Conservation (phyloP, 2,888 invertebrate species). For the Drosophila kanekoi region DNA sequence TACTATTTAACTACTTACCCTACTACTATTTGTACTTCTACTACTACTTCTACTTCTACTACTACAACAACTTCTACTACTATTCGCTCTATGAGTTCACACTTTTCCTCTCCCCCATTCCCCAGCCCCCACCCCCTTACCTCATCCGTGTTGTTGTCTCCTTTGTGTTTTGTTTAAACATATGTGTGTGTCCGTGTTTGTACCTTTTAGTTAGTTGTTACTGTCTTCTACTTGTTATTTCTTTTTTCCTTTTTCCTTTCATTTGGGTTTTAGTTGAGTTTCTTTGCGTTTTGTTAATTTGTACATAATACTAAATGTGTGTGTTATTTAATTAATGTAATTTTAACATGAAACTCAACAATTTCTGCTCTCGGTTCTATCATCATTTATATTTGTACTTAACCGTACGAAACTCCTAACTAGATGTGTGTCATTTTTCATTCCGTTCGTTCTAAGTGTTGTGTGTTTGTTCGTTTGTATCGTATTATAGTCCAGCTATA, state of each 20-base stretch:
- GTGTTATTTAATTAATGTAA: slow-evolving; percentile 77
- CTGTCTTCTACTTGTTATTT: slow-evolving; percentile 19
- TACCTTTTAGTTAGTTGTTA: slow-evolving; percentile 50
- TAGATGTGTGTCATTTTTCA: slow-evolving; percentile 67
- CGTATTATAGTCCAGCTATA: slow-evolving; percentile 52
- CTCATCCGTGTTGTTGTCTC: slow-evolving; percentile 63
- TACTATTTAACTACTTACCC: slow-evolving; percentile 54
- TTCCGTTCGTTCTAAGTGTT: slow-evolving; percentile 54
- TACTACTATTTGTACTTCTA: slow-evolving; percentile 63
- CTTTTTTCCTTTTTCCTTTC: slow-evolving; percentile 17
- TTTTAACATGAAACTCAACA: slow-evolving; percentile 82
- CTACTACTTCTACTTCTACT: slow-evolving; percentile 61
- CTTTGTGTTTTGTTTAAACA: too few relatives aligned
- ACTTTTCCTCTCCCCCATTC: slow-evolving; percentile 24
- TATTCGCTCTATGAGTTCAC: slow-evolving; percentile 76
- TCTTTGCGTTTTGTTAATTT: slow-evolving; percentile 26
- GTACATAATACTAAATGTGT: slow-evolving; percentile 50
- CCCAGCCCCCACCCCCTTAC: background rate
- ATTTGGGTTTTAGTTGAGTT: slow-evolving; percentile 21
- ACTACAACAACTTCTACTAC: slow-evolving; percentile 60
- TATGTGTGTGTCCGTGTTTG: slow-evolving; percentile 70
- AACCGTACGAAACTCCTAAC: slow-evolving; percentile 48
- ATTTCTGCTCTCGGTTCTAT: slow-evolving; percentile 78
- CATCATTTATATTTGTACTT: slow-evolving; percentile 59
- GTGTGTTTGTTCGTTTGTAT: slow-evolving; percentile 56